Evolutionary conservation across 2,797 vertebrate species (phyloP).

Genomic region (Alfaro cultratus): DNA sequence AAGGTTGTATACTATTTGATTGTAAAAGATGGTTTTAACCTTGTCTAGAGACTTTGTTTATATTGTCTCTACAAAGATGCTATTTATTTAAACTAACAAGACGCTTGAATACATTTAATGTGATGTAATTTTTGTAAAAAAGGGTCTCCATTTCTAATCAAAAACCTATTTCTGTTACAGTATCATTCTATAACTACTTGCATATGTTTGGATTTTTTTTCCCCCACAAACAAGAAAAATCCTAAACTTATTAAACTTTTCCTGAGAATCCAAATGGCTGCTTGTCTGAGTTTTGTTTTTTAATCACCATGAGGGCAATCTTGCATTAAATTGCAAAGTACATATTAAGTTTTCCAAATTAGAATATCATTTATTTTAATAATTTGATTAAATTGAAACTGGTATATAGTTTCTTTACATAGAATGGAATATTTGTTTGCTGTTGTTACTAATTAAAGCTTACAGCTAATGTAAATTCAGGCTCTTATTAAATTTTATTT

Average conservation of each 20-base stretch:
- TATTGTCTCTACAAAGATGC: background rate
- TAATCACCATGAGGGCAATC: background rate
- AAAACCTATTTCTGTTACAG: background rate
- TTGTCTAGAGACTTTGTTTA: background rate
- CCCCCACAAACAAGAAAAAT: constrained; percentile 30
- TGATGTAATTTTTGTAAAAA: background rate
- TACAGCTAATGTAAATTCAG: background rate
- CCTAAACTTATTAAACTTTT: constrained; percentile 46
- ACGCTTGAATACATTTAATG: constrained; percentile 4
- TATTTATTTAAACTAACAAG: constrained; percentile 22
- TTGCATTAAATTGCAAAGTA: background rate
- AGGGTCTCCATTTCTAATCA: constrained; percentile 6
- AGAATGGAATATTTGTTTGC: background rate
- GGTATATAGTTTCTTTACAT: background rate
- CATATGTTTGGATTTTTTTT: constrained; percentile 13
- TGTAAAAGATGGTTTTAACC: background rate
- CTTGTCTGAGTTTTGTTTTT: background rate
- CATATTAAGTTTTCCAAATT: background rate
- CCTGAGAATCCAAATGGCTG: background rate
- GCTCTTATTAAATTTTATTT: background rate
- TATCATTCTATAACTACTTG: constrained; percentile 5
- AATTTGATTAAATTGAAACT: background rate
- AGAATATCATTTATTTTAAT: background rate
- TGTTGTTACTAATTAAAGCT: background rate
- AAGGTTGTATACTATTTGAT: constrained; percentile 7